These are phyloP conservation scores for Chelon labrosus DNA, from an alignment of 2,797 vertebrate species.

Conservation along the genomic window DNA sequence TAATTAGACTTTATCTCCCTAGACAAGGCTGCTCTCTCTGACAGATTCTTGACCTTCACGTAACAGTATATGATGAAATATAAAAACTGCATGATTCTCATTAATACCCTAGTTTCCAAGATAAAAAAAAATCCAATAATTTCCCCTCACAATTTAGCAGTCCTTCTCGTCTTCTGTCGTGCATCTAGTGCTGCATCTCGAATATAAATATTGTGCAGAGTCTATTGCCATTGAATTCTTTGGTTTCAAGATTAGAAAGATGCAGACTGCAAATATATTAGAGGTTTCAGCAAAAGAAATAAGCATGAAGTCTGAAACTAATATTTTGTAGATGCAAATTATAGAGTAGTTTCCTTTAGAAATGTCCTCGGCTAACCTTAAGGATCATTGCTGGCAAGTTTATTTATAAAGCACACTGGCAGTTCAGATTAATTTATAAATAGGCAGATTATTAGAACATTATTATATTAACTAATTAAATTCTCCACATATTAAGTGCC, in stretches of 20 bases:
- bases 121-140: slow-evolving; percentile 15
- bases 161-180: background rate
- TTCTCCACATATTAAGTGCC: too few relatives aligned
- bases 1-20: slow-evolving; percentile 60
- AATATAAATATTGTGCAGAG: slow-evolving; percentile 1
- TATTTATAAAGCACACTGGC: too few relatives aligned
- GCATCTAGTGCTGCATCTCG: slow-evolving; percentile 1
- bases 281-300: background rate
- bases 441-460: too few relatives aligned
- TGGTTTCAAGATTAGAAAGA: slow-evolving; percentile 8
- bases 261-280: slow-evolving; percentile 4
- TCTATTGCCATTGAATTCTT: background rate
- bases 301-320: background rate
- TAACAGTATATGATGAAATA: slow-evolving; percentile 32
- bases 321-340: slow-evolving; percentile 6
- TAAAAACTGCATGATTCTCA: slow-evolving; percentile 33
- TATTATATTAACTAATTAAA: too few relatives aligned
- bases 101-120: slow-evolving; percentile 28
- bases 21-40: slow-evolving; percentile 39
- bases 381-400: background rate
- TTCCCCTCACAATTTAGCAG: background rate
- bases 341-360: background rate
- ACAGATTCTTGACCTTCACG: slow-evolving; percentile 58
- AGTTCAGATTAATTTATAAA: too few relatives aligned
- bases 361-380: background rate